Base-by-base conservation (phyloP, 2,113 vertebrate genomes). In the Pholis gunnellus region DNA sequence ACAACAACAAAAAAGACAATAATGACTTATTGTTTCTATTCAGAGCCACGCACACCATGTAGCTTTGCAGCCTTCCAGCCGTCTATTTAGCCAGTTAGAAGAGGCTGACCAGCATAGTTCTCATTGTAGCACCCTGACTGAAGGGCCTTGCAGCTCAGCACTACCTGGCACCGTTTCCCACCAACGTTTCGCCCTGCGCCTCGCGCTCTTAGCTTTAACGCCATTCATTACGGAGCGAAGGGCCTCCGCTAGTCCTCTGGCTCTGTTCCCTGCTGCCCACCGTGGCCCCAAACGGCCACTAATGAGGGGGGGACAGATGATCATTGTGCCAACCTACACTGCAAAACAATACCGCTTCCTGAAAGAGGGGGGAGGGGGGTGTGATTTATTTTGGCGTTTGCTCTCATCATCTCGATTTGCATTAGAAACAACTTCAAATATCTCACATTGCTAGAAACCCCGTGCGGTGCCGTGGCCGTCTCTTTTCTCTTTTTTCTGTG, bases 281-380 rank as follows among this genome's bases (percentile, higher is more conserved):
- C 4, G 10, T 52, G 82, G 88, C 86, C 91, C 83, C 87, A 76
- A 70, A 75, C 0, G 31, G 46, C 85, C 76, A 50, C 90, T 94
- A 94, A 94, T 93, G 92, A 93, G 89, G 80, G 31, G 34, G 65
- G 72, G 15, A 81, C 85, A 84, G 84, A 66, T 69, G n/a, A 59
- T 57, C 82, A 84, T 82, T 87, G 85, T 90, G 72, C 66, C 64
- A 50, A 40, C 48, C 22, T n/a, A 46, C 15, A 9, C 75, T 31
- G 59, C 78, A 65, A 46, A 81, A 75, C 44, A 63, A 2, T 5
- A 3, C 9, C 5, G 25, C 71, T 15, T 40, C 60, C 25, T 6
- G 20, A 14, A 4, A 2, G 44, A 1, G 22, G n/a, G 15, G 8
- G 9, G 22, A 2, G 44, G 0, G 22, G n/a, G 15, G 8, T 9